Evolutionary conservation across 2,113 vertebrate species (phyloP).

Genomic region (Rhynchopsitta pachyrhyncha): DNA sequence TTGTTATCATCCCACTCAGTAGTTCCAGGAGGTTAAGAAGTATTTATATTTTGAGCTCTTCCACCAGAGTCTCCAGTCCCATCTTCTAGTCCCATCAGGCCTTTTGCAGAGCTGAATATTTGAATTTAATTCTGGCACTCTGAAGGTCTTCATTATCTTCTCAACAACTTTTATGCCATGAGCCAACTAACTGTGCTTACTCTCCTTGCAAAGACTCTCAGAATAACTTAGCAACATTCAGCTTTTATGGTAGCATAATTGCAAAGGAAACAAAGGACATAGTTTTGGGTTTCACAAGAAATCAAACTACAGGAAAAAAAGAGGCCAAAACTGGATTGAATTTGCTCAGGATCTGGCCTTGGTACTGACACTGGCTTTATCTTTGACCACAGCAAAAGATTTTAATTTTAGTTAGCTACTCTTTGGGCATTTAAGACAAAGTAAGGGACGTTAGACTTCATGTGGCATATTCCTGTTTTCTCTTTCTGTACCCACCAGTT

Average conservation of each 20-base stretch:
- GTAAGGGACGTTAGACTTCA: not conserved
- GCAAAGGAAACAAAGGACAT: not conserved
- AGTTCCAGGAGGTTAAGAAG: not conserved
- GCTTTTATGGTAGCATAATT: not conserved
- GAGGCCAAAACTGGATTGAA: not conserved
- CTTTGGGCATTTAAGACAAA: not conserved
- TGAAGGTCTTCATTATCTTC: not conserved
- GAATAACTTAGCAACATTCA: not conserved
- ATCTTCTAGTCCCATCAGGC: not conserved
- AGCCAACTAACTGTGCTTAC: not conserved
- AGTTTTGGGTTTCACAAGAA: not conserved
- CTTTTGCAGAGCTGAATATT: not conserved
- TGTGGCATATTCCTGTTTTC: not conserved
- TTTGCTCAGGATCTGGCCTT: constrained; percentile 1
- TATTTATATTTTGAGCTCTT: not conserved
- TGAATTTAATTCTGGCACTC: not conserved
- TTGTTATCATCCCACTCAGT: not conserved
- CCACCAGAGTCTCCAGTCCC: not conserved
- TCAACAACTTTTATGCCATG: not conserved
- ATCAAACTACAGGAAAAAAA: not conserved
- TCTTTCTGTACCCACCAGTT: not conserved
- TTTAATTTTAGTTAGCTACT: not conserved
- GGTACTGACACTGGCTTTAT: not conserved
- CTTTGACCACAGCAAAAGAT: not conserved
- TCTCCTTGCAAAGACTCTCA: not conserved